These are phyloP conservation scores for Rhizoglyphus robini DNA, from an alignment of 1,140 invertebrate genomes.

Conservation along the genomic window DNA sequence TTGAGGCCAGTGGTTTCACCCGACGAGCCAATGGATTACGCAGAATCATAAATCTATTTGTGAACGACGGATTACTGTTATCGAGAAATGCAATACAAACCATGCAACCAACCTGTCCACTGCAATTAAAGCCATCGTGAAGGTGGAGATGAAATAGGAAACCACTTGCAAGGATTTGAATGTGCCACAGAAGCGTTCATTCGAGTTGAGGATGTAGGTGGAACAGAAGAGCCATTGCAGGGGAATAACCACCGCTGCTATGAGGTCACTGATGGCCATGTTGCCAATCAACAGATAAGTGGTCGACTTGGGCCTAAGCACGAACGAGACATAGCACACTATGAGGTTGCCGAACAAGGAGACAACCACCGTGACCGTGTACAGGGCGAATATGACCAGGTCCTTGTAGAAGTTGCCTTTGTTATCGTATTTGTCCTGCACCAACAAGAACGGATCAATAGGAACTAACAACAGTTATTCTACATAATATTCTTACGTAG, in stretches of 20 bases:
- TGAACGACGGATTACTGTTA: not conserved
- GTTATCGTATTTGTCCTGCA: not conserved
- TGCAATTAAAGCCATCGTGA: conserved; percentile 42
- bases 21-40: conserved; percentile 37
- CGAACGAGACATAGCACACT: conserved; percentile 31
- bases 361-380: conserved; percentile 32
- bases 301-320: conserved; percentile 41
- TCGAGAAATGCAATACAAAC: too few species aligned
- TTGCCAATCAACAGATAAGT: conserved; percentile 78
- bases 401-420: conserved; percentile 5
- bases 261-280: conserved; percentile 40
- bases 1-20: conserved; percentile 33
- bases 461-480: not conserved
- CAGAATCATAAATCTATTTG: conserved; percentile 30
- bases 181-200: not conserved
- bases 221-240: conserved; percentile 16
- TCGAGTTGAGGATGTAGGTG: not conserved
- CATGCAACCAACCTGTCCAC: conserved; percentile 37
- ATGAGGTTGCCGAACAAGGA: conserved; percentile 32
- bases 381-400: conserved; percentile 24
- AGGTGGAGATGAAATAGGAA: conserved; percentile 38
- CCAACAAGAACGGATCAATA: too few species aligned
- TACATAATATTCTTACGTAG: not conserved
- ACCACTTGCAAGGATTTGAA: conserved; percentile 7
- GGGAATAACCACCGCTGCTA: not conserved